Evolutionary conservation across 2,113 vertebrate species (phyloP).

Genomic region (Numida meleagris): DNA sequence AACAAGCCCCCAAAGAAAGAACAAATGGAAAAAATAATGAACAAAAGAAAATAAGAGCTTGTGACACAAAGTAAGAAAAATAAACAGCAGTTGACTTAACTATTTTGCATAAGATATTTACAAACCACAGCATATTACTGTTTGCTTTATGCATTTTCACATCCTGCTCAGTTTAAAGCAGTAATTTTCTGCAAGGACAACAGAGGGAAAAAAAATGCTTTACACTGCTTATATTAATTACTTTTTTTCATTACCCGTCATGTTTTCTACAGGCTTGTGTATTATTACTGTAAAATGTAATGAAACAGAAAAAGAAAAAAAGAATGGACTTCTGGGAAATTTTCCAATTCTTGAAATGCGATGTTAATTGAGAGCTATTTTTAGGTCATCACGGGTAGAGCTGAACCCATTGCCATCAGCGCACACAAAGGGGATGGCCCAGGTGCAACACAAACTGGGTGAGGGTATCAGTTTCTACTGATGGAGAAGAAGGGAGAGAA

Average conservation of each 20-base stretch:
- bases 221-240: conserved; percentile 89
- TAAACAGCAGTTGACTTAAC: conserved; percentile 79
- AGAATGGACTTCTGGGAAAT: conserved; percentile 90
- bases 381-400: conserved; percentile 79
- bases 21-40: conserved; percentile 19
- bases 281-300: conserved; percentile 89
- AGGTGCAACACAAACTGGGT: conserved; percentile 70
- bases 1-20: conserved; percentile 27
- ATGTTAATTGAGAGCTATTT: conserved; percentile 89
- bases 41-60: conserved; percentile 70
- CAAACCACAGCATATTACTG: conserved; percentile 80
- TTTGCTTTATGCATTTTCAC: conserved; percentile 82
- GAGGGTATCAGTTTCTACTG: conserved; percentile 24
- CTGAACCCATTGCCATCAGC: conserved; percentile 73
- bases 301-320: conserved; percentile 84
- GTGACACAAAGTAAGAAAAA: conserved; percentile 76
- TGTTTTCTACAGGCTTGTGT: conserved; percentile 87
- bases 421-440: conserved; percentile 71
- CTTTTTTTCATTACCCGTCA: conserved; percentile 89
- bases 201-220: conserved; percentile 81
- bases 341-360: conserved; percentile 89
- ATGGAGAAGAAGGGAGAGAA: conserved; percentile 29
- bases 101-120: conserved; percentile 85
- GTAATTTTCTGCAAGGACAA: conserved; percentile 86
- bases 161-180: conserved; percentile 84